These are phyloP conservation scores for Pseudorectes ferrugineus DNA, from an alignment of 2,113 vertebrate genomes.

Conservation along the genomic window DNA sequence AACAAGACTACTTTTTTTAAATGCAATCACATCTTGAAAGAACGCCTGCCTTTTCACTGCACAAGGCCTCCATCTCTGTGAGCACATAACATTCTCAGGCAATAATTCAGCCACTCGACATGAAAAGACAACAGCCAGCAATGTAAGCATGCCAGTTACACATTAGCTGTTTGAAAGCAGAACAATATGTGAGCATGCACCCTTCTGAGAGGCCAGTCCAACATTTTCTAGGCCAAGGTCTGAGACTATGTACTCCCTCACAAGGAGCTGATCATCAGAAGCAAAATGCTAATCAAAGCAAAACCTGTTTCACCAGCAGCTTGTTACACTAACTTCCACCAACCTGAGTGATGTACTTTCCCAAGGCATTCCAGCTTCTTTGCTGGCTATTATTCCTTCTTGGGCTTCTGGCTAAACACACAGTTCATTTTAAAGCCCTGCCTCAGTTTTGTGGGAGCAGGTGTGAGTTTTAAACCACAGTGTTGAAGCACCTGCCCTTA, in stretches of 20 bases:
- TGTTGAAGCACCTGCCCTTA: neutral
- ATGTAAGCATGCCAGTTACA: neutral
- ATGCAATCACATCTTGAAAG: neutral
- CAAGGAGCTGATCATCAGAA: neutral
- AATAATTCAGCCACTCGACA: neutral
- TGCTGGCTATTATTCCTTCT: neutral
- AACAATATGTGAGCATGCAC: neutral
- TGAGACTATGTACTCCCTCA: neutral
- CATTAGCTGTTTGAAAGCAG: neutral
- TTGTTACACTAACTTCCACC: neutral
- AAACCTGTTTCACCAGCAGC: neutral
- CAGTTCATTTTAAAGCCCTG: neutral
- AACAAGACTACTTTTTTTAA: neutral
- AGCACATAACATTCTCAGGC: neutral
- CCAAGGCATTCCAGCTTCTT: neutral
- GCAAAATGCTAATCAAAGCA: neutral
- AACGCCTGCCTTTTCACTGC: neutral
- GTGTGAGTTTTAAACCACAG: neutral
- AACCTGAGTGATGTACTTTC: accelerated
- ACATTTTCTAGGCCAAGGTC: neutral
- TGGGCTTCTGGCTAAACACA: neutral
- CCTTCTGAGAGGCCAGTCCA: neutral
- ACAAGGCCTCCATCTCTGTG: neutral
- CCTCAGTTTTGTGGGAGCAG: neutral
- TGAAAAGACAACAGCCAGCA: neutral